Conservation (phyloP, 2,888 invertebrate species). For the Actias luna region DNA sequence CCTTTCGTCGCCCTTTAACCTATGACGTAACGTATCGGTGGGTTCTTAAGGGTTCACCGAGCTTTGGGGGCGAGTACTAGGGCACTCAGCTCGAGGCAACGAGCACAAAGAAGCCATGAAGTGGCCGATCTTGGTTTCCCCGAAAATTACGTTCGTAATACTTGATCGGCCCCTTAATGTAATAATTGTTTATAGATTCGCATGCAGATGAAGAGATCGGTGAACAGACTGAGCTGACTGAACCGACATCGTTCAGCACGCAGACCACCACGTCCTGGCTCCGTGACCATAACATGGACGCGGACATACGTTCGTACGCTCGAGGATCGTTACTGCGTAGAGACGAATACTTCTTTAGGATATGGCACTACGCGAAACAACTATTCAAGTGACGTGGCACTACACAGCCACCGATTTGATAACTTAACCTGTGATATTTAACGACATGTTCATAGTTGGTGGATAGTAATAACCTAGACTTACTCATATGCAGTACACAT, state of each 20-base stretch:
- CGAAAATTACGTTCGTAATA: too few relatives aligned
- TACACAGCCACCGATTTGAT: constrained; percentile 52
- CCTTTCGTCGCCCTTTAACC: too few relatives aligned
- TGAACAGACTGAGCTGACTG: constrained; percentile 85
- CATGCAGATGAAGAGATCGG: constrained; percentile 70
- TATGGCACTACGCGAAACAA: constrained; percentile 93
- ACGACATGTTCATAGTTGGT: constrained; percentile 60
- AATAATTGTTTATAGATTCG: constrained; percentile 45
- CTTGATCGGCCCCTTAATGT: too few relatives aligned
- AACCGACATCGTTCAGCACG: constrained; percentile 94
- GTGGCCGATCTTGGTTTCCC: too few relatives aligned
- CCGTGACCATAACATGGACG: constrained; percentile 96
- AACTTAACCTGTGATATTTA: constrained; percentile 74
- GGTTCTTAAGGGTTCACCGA: too few relatives aligned
- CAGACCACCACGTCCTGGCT: constrained; percentile 97
- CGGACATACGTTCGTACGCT: constrained; percentile 95
- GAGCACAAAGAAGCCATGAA: too few relatives aligned
- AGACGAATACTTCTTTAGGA: constrained; percentile 97
- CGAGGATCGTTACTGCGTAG: constrained; percentile 90
- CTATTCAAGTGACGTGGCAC: constrained; percentile 85
- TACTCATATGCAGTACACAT: constrained; percentile 39
- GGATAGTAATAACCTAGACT: constrained; percentile 49
- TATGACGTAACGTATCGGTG: too few relatives aligned
- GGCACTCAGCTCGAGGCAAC: too few relatives aligned
- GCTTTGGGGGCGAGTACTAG: too few relatives aligned